A percentile compares a stretch with the other conserved stretches of the same genome.
Conservation (phyloP, 2,113 vertebrate species). For the Apistogramma diplotaenia region DNA sequence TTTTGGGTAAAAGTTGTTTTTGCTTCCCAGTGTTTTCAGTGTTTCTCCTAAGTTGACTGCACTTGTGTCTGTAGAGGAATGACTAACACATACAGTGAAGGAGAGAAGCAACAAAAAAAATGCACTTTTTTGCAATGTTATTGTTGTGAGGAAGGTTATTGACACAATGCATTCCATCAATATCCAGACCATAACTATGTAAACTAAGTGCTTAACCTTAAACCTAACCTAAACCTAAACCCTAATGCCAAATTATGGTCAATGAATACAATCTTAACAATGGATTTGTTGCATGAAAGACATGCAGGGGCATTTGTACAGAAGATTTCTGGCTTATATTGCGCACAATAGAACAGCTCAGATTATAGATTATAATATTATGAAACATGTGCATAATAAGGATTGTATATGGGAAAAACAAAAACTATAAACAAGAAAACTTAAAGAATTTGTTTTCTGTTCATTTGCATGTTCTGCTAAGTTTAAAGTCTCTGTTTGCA, state of each 20-base stretch:
- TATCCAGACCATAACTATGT: not conserved
- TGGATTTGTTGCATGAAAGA: not conserved
- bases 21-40: not conserved
- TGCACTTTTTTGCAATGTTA: not conserved
- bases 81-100: not conserved
- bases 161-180: not conserved
- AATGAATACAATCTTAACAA: not conserved
- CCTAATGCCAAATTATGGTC: not conserved
- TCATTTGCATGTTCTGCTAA: not conserved
- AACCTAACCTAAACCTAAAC: not conserved
- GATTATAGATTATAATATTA: not conserved
- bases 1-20: not conserved
- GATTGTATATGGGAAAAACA: too few species aligned
- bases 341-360: not conserved
- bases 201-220: not conserved
- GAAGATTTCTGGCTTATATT: too few species aligned
- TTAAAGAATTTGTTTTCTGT: not conserved
- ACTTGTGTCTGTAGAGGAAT: not conserved
- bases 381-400: too few species aligned
- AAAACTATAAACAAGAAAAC: too few species aligned
- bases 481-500: not conserved
- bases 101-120: not conserved
- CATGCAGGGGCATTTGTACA: not conserved
- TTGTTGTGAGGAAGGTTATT: not conserved
- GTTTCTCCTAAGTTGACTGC: not conserved